phyloP scores from a whole-genome alignment of 1,140 invertebrate genomes.

The Galendromus occidentalis region DNA sequence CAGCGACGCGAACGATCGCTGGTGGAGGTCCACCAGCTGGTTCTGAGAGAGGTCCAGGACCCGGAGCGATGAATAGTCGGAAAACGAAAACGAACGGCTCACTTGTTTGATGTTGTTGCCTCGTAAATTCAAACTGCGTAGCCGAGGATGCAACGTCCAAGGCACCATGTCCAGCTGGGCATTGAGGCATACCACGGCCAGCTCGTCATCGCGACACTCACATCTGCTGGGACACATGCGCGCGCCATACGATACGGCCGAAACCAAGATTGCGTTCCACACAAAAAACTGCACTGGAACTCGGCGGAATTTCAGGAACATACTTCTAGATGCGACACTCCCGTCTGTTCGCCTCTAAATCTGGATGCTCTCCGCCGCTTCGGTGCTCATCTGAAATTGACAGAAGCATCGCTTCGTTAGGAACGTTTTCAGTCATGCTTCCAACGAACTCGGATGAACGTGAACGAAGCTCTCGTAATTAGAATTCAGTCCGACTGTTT shows the following conservation, averaged over 20 bases:
- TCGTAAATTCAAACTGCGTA: constrained; percentile 55
- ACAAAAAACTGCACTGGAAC: too few species aligned
- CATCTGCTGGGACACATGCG: constrained; percentile 45
- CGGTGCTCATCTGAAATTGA: too few species aligned
- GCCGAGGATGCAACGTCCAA: constrained; percentile 68
- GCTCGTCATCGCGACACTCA: constrained; percentile 61
- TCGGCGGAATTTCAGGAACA: too few species aligned
- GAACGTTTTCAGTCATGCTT: too few species aligned
- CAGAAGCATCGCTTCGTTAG: too few species aligned
- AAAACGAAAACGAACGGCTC: constrained; percentile 44
- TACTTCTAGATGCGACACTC: too few species aligned
- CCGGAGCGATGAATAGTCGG: constrained; percentile 46
- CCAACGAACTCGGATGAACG: too few species aligned
- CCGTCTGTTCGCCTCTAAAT: too few species aligned
- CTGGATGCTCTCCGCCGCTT: too few species aligned
- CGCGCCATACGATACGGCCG: neutral
- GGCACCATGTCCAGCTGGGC: constrained; percentile 71
- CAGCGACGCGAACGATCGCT: constrained; percentile 45
- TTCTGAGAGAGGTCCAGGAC: constrained; percentile 54
- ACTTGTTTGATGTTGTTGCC: constrained; percentile 69
- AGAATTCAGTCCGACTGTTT: too few species aligned
- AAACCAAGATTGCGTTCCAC: too few species aligned
- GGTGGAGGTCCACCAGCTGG: constrained; percentile 53
- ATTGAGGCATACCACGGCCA: constrained; percentile 62
- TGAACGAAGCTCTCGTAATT: too few species aligned